These are phyloP conservation scores for Cervus canadensis DNA, from an alignment of 2,113 vertebrate species.

Conservation along the genomic window DNA sequence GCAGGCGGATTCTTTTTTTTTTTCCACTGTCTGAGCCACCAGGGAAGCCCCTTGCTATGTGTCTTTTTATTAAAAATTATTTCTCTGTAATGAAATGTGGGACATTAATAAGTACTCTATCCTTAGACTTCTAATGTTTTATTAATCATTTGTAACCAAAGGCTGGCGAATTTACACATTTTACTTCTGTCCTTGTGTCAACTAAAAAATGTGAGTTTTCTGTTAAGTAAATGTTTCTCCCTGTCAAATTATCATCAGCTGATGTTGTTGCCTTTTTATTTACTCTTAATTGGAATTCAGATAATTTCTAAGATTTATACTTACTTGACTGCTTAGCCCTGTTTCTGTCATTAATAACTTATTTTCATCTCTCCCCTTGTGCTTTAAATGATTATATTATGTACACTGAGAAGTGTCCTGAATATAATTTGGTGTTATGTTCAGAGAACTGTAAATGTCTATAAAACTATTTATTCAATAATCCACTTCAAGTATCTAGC, in stretches of 20 bases:
- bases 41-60: neutral
- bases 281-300: conserved; percentile 50
- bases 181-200: neutral
- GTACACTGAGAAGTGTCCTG: neutral
- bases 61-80: neutral
- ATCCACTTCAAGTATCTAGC: neutral
- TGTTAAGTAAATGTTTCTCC: conserved; percentile 13
- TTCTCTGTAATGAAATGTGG: neutral
- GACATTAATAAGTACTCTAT: neutral
- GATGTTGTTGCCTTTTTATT: conserved; percentile 28
- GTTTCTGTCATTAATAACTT: conserved; percentile 38
- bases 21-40: neutral
- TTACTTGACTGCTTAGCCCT: neutral
- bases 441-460: conserved; percentile 33
- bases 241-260: neutral
- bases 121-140: neutral
- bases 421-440: conserved; percentile 23
- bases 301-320: conserved; percentile 21
- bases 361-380: neutral
- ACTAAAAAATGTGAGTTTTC: conserved; percentile 20
- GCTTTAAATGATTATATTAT: conserved; percentile 9
- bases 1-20: neutral
- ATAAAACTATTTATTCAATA: neutral
- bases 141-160: conserved; percentile 22
- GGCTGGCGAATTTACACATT: conserved; percentile 23